These are phyloP conservation scores for Grapholita molesta DNA, from an alignment of 1,140 invertebrate genomes.

Conservation along the genomic window DNA sequence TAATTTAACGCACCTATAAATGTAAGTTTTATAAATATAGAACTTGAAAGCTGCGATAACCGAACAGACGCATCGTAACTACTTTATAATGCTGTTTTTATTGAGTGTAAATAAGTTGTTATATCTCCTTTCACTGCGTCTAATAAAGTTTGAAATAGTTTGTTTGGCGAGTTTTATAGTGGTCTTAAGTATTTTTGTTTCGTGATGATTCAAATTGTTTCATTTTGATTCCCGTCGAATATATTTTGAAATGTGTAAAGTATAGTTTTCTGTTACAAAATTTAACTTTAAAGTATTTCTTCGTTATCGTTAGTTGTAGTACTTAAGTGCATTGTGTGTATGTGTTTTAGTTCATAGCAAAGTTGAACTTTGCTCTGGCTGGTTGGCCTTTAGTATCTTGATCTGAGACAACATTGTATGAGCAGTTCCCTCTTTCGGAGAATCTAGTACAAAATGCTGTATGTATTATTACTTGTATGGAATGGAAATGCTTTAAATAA, in stretches of 20 bases:
- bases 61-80: neutral
- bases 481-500: too few relatives aligned
- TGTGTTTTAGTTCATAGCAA: too few relatives aligned
- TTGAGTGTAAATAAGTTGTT: neutral
- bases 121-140: neutral
- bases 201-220: neutral
- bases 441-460: too few relatives aligned
- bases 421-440: too few relatives aligned
- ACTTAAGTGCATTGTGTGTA: too few relatives aligned
- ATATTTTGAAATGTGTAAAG: neutral
- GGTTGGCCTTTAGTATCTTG: too few relatives aligned
- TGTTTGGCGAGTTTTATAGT: neutral
- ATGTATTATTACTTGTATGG: too few relatives aligned
- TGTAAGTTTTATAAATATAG: conserved; percentile 8
- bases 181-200: neutral
- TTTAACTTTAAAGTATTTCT: neutral
- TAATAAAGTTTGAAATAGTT: neutral
- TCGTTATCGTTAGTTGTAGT: neutral
- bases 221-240: neutral
- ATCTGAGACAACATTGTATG: too few relatives aligned
- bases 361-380: too few relatives aligned
- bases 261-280: neutral
- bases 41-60: conserved; percentile 10
- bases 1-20: conserved; percentile 8
- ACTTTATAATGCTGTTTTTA: conserved; percentile 2